Evolutionary conservation across 2,888 invertebrate genomes (phyloP).

Genomic region (Parasteatoda lunata): DNA sequence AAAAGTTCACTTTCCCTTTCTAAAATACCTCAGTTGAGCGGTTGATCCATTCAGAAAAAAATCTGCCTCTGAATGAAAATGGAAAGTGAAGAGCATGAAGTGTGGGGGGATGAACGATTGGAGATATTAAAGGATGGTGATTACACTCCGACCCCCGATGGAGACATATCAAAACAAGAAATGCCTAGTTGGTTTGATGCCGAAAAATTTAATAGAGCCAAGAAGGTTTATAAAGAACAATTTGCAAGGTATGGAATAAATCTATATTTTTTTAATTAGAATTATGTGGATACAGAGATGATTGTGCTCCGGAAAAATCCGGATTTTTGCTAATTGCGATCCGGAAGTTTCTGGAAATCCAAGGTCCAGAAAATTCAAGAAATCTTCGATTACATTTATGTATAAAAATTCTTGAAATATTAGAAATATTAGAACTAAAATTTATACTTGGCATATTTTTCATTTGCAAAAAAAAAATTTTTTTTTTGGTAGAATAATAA

Average conservation of each 20-base stretch:
- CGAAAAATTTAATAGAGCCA: constrained; percentile 54
- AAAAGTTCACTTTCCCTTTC: constrained; percentile 1
- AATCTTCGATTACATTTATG: no score
- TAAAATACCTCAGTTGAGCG: constrained; percentile 12
- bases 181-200: constrained; percentile 51
- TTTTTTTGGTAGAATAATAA: no score
- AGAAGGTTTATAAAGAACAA: constrained; percentile 44
- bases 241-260: constrained; percentile 48
- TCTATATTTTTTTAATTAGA: neutral
- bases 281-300: neutral
- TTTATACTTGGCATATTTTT: no score
- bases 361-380: no score
- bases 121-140: constrained; percentile 37
- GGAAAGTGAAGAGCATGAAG: constrained; percentile 35
- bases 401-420: no score
- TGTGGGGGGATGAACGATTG: constrained; percentile 18
- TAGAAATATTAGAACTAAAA: no score
- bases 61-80: neutral
- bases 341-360: no score
- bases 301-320: no score
- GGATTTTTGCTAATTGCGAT: no score
- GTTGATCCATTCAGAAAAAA: neutral
- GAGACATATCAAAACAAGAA: constrained; percentile 8
- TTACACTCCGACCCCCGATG: constrained; percentile 27
- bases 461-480: no score